These are phyloP conservation scores for Cydia fagiglandana DNA, from an alignment of 1,140 invertebrate genomes.

Conservation along the genomic window DNA sequence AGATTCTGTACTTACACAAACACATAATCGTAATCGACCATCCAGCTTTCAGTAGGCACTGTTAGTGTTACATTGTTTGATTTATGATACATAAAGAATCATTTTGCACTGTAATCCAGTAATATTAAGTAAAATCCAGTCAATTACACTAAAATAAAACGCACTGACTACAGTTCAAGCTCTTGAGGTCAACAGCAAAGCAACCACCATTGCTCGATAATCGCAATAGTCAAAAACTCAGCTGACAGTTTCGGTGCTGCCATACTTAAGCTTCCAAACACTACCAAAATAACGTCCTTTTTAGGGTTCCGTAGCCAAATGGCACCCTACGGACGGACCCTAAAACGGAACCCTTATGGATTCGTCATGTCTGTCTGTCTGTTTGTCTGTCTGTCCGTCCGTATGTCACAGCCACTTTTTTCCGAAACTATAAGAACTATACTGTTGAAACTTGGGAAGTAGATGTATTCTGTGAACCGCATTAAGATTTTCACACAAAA, in stretches of 20 bases:
- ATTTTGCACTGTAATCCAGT: slow-evolving; percentile 39
- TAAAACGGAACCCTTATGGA: too few relatives aligned
- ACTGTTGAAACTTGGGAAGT: too few relatives aligned
- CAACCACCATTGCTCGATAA: slow-evolving; percentile 62
- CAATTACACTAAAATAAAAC: slow-evolving; percentile 35
- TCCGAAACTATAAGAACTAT: too few relatives aligned
- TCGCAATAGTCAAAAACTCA: slow-evolving; percentile 54
- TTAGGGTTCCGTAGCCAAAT: too few relatives aligned
- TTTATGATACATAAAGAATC: slow-evolving; percentile 30
- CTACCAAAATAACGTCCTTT: background rate
- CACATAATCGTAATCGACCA: slow-evolving; percentile 39
- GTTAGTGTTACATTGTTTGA: slow-evolving; percentile 11
- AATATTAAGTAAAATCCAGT: slow-evolving; percentile 30
- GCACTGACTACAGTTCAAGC: slow-evolving; percentile 39
- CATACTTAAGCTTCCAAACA: slow-evolving; percentile 29
- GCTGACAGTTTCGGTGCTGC: slow-evolving; percentile 54
- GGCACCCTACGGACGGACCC: too few relatives aligned
- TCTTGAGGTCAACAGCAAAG: slow-evolving; percentile 43
- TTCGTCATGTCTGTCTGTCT: too few relatives aligned
- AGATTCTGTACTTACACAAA: slow-evolving; percentile 56
- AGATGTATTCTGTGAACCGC: too few relatives aligned
- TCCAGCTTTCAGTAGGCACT: background rate
- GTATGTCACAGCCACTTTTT: too few relatives aligned
- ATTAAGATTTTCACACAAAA: too few relatives aligned
- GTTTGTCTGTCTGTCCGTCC: too few relatives aligned